Conservation (phyloP, 2,797 vertebrate species). For the Toxotes lorentzi region DNA sequence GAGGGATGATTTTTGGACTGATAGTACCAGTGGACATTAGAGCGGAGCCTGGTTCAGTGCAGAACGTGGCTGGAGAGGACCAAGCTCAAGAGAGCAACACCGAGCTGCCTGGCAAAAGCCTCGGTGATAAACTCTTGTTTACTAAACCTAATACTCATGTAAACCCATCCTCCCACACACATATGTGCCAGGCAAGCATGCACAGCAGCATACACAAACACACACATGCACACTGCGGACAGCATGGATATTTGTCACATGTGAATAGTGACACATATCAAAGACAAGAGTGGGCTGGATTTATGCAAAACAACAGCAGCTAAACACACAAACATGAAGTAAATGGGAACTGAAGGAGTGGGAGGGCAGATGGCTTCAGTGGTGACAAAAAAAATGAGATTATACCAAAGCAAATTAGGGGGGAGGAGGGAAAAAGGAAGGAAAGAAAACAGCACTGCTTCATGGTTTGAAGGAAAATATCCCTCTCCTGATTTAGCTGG, state of each 20-base stretch:
- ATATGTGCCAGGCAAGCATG: slow-evolving; percentile 3
- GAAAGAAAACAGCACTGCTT: background rate
- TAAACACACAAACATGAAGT: slow-evolving; percentile 50
- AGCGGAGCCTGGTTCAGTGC: slow-evolving; percentile 1
- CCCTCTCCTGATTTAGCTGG: background rate
- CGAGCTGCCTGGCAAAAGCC: slow-evolving; percentile 33
- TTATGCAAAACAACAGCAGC: slow-evolving; percentile 59
- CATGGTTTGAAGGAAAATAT: slow-evolving; percentile 12
- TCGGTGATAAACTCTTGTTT: slow-evolving; percentile 51
- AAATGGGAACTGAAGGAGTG: slow-evolving; percentile 43
- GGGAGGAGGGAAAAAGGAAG: background rate
- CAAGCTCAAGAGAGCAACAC: slow-evolving; percentile 20
- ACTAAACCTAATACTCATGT: slow-evolving; percentile 31
- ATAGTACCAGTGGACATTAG: background rate
- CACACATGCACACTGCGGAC: slow-evolving; percentile 30
- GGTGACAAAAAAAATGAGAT: slow-evolving; percentile 41
- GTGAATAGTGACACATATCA: slow-evolving; percentile 53
- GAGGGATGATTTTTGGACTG: background rate
- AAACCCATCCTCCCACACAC: slow-evolving; percentile 31
- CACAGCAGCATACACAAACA: background rate
- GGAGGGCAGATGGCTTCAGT: slow-evolving; percentile 57
- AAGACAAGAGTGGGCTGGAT: slow-evolving; percentile 62
- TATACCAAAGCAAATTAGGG: slow-evolving; percentile 11
- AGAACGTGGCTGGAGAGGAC: slow-evolving; percentile 23
- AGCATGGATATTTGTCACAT: slow-evolving; percentile 40